Evolutionary conservation across 1,140 invertebrate species (phyloP).

Genomic region (Steinernema feltiae): DNA sequence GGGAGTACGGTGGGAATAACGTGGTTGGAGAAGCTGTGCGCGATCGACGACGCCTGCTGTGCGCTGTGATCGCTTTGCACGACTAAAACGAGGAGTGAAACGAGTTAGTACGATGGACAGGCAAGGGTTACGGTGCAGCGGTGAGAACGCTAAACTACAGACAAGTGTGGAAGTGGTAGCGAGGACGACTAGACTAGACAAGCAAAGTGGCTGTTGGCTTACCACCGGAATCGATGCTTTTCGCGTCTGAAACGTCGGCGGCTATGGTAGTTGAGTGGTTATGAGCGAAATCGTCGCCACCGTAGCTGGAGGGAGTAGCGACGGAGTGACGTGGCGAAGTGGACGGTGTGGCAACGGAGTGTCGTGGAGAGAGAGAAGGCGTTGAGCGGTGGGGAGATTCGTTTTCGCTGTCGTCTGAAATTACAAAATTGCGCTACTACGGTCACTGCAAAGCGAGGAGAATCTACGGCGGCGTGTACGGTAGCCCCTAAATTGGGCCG

Average conservation of each 20-base stretch:
- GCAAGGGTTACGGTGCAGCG: too few species aligned
- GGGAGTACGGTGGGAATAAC: background rate
- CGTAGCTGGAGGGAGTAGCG: conserved; percentile 55
- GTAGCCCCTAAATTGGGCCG: too few species aligned
- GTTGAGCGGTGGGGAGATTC: conserved; percentile 53
- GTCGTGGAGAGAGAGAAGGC: conserved; percentile 47
- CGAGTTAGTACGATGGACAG: background rate
- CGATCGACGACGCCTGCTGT: conserved; percentile 37
- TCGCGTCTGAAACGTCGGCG: conserved; percentile 30
- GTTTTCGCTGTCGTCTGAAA: conserved; percentile 44
- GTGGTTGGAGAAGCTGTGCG: conserved; percentile 13
- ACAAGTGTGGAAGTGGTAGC: background rate
- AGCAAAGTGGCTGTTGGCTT: conserved; percentile 23
- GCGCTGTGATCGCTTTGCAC: conserved; percentile 57
- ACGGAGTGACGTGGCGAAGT: conserved; percentile 55
- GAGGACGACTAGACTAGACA: background rate
- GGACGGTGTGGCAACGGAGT: conserved; percentile 55
- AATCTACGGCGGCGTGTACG: background rate
- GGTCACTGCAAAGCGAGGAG: background rate
- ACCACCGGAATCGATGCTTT: conserved; percentile 56
- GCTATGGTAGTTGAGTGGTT: conserved; percentile 28
- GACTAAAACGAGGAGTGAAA: conserved; percentile 40
- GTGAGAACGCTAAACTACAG: too few species aligned
- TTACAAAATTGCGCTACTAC: background rate
- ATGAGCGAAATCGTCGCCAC: conserved; percentile 45